Evolutionary conservation across 2,888 invertebrate genomes (phyloP), one percentile per base, ranked within the genome.

Genomic region (Tortricodes alternella): DNA sequence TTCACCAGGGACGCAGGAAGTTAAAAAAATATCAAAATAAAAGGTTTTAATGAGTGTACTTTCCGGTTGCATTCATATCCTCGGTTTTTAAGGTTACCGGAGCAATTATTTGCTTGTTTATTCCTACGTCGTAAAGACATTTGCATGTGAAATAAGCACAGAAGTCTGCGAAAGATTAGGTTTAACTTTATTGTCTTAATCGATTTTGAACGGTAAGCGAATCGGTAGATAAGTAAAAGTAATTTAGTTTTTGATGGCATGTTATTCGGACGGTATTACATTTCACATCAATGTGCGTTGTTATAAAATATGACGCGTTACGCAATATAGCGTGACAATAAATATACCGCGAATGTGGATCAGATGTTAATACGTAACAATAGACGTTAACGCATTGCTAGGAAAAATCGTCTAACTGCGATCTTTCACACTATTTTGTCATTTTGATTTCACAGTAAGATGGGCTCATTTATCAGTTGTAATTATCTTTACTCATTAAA

Each of bases 311-410:
- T 39, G 50, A 53, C 53, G 41, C 35, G 46, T 57, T 46, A 52
- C 52, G 52, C 35, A 58, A 52, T 41, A 49, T 57, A 50, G 52
- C 65, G 66, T 73, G 73, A 70, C 68, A 71, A 60, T n/a, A n/a
- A n/a, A n/a, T 41, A 46, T 38, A 37, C 68, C 68, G 66, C 70
- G 63, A 67, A 73, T 76, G 63, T 69, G 59, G 66, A 71, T 70
- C 66, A 68, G 62, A 44, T 62, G 55, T 56, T 56, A 44, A 64
- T 57, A 66, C 72, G 67, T 72, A 75, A 77, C 73, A 71, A 72
- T 72, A 62, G 65, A 59, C 65, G 64, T 67, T 62, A 61, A 55
- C 61, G 44, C 59, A 61, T 61, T 64, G 62, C 70, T 74, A 73
- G 64, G 44, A 50, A 56, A 46, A 64, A 64, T 63, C 46, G 46